phyloP scores from a whole-genome alignment of 2,888 invertebrate genomes.

The Acleris sparsana region DNA sequence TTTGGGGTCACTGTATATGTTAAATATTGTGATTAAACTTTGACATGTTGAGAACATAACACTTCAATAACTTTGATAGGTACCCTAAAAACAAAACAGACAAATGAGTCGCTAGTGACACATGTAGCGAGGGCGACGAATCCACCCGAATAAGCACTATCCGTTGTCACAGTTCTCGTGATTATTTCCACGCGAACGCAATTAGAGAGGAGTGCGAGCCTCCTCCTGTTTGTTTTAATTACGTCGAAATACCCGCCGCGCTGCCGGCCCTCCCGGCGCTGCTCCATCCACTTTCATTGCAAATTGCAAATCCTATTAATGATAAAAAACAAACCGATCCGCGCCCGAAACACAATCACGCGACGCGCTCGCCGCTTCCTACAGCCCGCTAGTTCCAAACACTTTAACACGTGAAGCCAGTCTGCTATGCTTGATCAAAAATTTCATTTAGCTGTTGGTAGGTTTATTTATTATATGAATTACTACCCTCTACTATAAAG shows the following conservation, averaged over 20 bases:
- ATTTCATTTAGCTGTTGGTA: no score
- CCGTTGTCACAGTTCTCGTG: conserved; percentile 67
- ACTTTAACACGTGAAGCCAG: no score
- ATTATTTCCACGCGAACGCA: conserved; percentile 80
- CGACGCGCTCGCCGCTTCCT: conserved; percentile 15
- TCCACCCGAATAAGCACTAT: conserved; percentile 50
- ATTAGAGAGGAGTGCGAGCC: conserved; percentile 79
- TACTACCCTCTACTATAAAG: no score
- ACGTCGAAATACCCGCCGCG: conserved; percentile 71
- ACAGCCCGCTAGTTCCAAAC: not conserved
- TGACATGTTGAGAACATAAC: no score
- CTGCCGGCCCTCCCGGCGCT: conserved; percentile 47
- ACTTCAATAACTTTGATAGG: no score
- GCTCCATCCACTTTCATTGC: conserved; percentile 67
- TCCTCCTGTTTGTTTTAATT: conserved; percentile 82
- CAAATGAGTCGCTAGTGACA: conserved; percentile 7
- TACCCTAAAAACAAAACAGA: no score
- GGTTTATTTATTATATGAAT: no score
- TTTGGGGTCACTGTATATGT: no score
- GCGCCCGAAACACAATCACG: conserved; percentile 43
- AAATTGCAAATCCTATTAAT: conserved; percentile 73
- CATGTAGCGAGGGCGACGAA: conserved; percentile 40
- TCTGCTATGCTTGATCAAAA: no score
- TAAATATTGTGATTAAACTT: no score
- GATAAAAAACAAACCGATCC: conserved; percentile 64